Evolutionary conservation across 2,797 vertebrate genomes (phyloP).

Genomic region (Megalops cyprinoides): DNA sequence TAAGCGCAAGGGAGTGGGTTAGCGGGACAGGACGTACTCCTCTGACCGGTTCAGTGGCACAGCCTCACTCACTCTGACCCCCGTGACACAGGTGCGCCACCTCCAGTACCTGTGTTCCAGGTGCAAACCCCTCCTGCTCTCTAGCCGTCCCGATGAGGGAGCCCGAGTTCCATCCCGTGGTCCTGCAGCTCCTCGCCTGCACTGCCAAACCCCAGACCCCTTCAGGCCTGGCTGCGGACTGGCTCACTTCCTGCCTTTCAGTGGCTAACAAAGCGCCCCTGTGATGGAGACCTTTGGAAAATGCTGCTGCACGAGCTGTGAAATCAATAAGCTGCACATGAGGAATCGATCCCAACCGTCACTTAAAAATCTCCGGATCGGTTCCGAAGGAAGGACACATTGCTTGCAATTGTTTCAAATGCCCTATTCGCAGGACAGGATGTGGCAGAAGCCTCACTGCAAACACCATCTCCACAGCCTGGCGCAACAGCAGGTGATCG

Average conservation of each 20-base stretch:
- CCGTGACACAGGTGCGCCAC: background rate
- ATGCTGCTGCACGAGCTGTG: background rate
- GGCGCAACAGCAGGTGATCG: background rate
- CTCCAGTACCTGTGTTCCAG: background rate
- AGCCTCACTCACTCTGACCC: background rate
- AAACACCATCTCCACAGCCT: slow-evolving; percentile 5
- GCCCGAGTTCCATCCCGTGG: background rate
- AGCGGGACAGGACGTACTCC: background rate
- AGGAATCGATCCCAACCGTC: background rate
- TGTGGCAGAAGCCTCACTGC: too few species aligned
- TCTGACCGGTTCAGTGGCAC: background rate
- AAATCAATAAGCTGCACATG: background rate
- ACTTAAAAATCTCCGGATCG: background rate
- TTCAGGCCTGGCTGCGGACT: background rate
- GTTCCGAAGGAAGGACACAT: background rate
- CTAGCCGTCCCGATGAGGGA: background rate
- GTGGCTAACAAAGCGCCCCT: slow-evolving; percentile 1
- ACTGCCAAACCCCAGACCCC: background rate
- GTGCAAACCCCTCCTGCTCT: background rate
- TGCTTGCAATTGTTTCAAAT: background rate
- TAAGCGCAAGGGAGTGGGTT: background rate
- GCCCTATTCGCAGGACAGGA: too few species aligned
- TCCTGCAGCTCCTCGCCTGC: background rate
- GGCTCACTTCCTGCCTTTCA: background rate
- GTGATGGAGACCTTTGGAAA: background rate